phyloP scores from a whole-genome alignment of 2,113 vertebrate genomes.

The Bubo blakistoni region DNA sequence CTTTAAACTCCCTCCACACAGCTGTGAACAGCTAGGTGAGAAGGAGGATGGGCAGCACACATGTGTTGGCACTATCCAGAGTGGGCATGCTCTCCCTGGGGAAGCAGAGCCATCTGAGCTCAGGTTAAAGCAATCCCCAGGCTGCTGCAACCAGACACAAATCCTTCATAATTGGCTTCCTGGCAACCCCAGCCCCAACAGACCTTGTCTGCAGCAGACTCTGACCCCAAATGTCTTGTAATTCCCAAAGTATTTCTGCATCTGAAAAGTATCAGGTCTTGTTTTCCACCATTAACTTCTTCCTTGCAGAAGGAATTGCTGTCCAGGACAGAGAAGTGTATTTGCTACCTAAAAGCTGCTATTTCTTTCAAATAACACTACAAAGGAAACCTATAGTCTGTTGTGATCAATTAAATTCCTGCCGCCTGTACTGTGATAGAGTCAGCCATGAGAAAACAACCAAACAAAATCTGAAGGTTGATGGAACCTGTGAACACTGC shows the following conservation, averaged over 20 bases:
- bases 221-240: not conserved
- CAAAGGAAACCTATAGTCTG: not conserved
- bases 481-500: not conserved
- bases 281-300: not conserved
- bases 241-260: not conserved
- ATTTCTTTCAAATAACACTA: not conserved
- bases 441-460: not conserved
- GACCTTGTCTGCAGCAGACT: not conserved
- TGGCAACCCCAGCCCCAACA: not conserved
- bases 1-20: not conserved
- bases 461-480: not conserved
- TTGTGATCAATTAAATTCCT: not conserved
- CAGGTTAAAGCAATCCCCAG: slow-evolving; percentile 17
- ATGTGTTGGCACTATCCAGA: not conserved
- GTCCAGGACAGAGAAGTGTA: not conserved
- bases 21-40: not conserved
- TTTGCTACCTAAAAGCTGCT: not conserved
- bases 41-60: not conserved
- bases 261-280: not conserved
- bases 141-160: slow-evolving; percentile 25
- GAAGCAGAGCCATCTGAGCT: slow-evolving; percentile 43
- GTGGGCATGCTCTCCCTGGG: not conserved
- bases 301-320: not conserved
- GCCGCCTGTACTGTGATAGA: not conserved
- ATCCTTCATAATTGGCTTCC: slow-evolving; percentile 28